Evolutionary conservation across 2,113 vertebrate species (phyloP).

Genomic region (Austrofundulus limnaeus): DNA sequence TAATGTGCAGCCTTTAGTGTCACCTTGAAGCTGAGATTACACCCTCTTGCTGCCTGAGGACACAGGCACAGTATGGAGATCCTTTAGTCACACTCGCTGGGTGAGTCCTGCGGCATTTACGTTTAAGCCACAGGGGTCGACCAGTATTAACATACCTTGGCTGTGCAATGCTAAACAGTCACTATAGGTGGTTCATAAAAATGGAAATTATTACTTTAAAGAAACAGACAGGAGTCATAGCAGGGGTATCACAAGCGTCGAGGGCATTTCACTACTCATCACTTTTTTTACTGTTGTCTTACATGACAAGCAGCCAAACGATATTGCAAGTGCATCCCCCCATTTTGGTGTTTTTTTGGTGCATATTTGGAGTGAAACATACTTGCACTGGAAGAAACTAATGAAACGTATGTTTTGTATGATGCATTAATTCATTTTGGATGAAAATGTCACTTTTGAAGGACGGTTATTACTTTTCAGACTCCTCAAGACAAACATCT

Average conservation of each 20-base stretch:
- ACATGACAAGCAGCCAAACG: constrained; percentile 55
- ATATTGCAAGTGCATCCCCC: constrained; percentile 39
- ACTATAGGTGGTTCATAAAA: constrained; percentile 72
- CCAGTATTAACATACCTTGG: constrained; percentile 65
- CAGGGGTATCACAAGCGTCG: constrained; percentile 50
- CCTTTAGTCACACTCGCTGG: constrained; percentile 71
- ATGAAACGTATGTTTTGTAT: constrained; percentile 28
- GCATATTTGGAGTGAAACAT: constrained; percentile 38
- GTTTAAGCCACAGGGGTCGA: constrained; percentile 67
- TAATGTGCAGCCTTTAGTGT: constrained; percentile 89
- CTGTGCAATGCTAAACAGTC: constrained; percentile 68
- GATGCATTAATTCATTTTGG: constrained; percentile 21
- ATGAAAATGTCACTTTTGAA: constrained; percentile 8
- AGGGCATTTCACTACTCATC: constrained; percentile 44
- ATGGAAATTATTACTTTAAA: constrained; percentile 75
- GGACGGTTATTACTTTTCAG: constrained; percentile 38
- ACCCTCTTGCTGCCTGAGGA: constrained; percentile 84
- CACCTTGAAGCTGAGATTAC: constrained; percentile 95
- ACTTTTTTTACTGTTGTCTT: constrained; percentile 45
- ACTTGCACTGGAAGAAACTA: constrained; percentile 3
- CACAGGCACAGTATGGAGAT: constrained; percentile 71
- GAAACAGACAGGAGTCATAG: constrained; percentile 62
- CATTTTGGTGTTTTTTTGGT: constrained; percentile 26
- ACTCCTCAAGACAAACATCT: constrained; percentile 70
- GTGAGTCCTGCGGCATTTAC: constrained; percentile 67